phyloP scores from a whole-genome alignment of 1,140 invertebrate genomes.

The Temnothorax nylanderi region DNA sequence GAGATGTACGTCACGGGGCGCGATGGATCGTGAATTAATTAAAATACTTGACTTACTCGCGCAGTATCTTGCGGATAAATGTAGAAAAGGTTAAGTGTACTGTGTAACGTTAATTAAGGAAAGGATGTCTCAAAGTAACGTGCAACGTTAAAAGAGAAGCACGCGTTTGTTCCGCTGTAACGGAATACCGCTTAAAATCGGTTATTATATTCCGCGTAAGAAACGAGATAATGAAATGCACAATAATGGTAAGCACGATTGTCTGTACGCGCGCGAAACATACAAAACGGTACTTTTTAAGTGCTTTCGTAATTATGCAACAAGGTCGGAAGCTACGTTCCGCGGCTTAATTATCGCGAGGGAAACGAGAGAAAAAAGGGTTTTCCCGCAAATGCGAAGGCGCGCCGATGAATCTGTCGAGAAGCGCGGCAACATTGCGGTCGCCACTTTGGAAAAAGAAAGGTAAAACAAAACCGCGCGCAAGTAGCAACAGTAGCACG shows the following conservation, averaged over 20 bases:
- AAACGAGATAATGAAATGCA: conserved; percentile 43
- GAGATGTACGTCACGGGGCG: conserved; percentile 14
- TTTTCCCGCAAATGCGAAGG: neutral
- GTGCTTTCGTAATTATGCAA: conserved; percentile 32
- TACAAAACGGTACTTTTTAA: conserved; percentile 13
- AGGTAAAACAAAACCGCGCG: conserved; percentile 3
- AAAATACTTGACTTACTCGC: conserved; percentile 21
- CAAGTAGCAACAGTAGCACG: neutral
- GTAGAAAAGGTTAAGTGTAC: neutral
- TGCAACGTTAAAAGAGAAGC: neutral
- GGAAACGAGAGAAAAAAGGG: neutral
- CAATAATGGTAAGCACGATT: conserved; percentile 28
- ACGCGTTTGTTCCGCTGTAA: neutral
- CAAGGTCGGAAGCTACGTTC: neutral
- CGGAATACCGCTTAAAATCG: conserved; percentile 5
- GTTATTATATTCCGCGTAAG: neutral
- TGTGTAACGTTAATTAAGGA: conserved; percentile 7
- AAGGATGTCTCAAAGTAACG: neutral
- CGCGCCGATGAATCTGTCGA: conserved; percentile 53
- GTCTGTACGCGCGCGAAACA: neutral
- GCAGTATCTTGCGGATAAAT: neutral
- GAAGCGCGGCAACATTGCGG: conserved; percentile 42
- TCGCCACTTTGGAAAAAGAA: conserved; percentile 17
- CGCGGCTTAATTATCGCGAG: conserved; percentile 39
- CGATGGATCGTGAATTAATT: conserved; percentile 48